Conservation (phyloP, 1,140 invertebrate genomes). For the Tetramorium alpestre region DNA sequence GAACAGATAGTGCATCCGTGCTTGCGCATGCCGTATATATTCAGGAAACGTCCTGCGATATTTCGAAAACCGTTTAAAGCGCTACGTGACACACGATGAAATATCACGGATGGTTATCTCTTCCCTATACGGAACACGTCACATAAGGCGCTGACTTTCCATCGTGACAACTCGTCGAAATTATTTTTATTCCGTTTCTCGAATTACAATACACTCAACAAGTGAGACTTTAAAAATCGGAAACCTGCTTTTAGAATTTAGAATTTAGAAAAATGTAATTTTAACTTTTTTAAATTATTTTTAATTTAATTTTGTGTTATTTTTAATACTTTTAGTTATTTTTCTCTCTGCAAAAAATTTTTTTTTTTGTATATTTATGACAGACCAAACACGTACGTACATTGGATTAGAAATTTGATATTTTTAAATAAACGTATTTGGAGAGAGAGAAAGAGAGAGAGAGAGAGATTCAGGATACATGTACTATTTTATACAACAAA, state of each 20-base stretch:
- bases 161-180: conserved; percentile 22
- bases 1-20: conserved; percentile 48
- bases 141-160: conserved; percentile 20
- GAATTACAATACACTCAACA: not conserved
- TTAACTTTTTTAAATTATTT: not conserved
- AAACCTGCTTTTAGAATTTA: not conserved
- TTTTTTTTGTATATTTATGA: not conserved
- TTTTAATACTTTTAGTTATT: not conserved
- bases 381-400: not conserved
- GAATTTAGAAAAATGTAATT: not conserved
- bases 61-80: conserved; percentile 54
- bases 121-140: conserved; percentile 15
- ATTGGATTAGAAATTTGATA: not conserved
- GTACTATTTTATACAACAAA: conserved; percentile 12
- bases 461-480: not conserved
- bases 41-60: conserved; percentile 50
- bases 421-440: not conserved
- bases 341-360: not conserved
- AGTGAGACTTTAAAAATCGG: not conserved
- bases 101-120: conserved; percentile 45
- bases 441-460: too few relatives aligned
- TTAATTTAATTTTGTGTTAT: not conserved
- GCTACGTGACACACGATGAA: conserved; percentile 50
- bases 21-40: conserved; percentile 39
- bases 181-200: not conserved